Evolutionary conservation across 2,888 invertebrate species (phyloP).

Genomic region (Tromatobia lineatoria): DNA sequence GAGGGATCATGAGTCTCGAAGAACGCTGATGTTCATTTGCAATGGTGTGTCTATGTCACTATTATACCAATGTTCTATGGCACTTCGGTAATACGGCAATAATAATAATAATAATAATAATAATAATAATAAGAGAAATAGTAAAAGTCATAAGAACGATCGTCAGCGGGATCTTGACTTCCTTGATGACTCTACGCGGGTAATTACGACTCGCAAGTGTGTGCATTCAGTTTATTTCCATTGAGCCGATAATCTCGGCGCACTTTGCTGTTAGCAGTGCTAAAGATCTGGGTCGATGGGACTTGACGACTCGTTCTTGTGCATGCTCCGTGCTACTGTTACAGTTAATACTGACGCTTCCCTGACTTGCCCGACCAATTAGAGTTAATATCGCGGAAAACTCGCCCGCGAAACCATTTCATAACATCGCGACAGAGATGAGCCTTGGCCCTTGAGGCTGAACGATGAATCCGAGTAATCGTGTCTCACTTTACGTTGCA

Average conservation of each 20-base stretch:
- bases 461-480: conserved; percentile 49
- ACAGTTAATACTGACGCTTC: conserved; percentile 7
- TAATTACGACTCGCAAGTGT: conserved; percentile 33
- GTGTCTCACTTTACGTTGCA: conserved; percentile 27
- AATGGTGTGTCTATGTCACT: neutral
- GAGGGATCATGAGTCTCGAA: conserved; percentile 32
- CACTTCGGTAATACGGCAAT: conserved; percentile 3
- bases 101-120: conserved; percentile 13
- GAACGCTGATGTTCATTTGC: conserved; percentile 8
- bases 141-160: conserved; percentile 22
- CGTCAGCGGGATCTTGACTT: conserved; percentile 16
- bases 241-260: conserved; percentile 60
- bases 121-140: neutral
- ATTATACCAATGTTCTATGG: neutral
- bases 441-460: conserved; percentile 53
- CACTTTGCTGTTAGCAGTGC: conserved; percentile 30
- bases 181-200: conserved; percentile 16
- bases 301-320: conserved; percentile 46
- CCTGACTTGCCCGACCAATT: conserved; percentile 51
- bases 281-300: conserved; percentile 73
- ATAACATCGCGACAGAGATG: conserved; percentile 31
- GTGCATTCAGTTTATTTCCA: conserved; percentile 51
- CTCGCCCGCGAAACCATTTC: conserved; percentile 43
- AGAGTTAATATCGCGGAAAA: conserved; percentile 63
- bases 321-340: conserved; percentile 8